Evolutionary conservation across 2,113 vertebrate species (phyloP), one percentile per base, ranked within the genome.

Genomic region (Percopsis transmontana): DNA sequence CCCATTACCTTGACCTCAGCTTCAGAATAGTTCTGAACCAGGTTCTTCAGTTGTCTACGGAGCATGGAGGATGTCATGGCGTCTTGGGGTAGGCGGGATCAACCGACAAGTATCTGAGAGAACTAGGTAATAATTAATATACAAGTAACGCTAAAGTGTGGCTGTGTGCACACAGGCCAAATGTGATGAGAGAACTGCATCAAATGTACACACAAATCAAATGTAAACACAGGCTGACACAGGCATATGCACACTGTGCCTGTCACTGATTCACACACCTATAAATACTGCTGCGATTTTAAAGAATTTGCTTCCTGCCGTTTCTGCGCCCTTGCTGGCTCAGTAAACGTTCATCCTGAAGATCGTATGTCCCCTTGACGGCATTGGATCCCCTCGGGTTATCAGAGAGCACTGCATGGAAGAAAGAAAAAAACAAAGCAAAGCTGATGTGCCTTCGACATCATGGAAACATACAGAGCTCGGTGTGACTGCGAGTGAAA

Each of bases 1-100:
- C 11, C 0, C n/a, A 78, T 76, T 59, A 96, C 95, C 93, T 96
- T 96, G 76, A 96, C 95, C 90, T 96, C 95, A 0, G 95, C 95
- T 85, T 96, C 95, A 9, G 95, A 96, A 78, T 95, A 96, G 88
- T 96, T 96, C 88, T 96, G 95, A 58, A 96, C 94, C 15, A 96
- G 93, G 85, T 96, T 96, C 81, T 96, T 96, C 82, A 96, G 87
- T 76, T 95, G 94, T 12, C 95, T 85, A 15, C 95, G 90, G 18
- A 96, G 88, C 66, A 95, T 95, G 0, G 95, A 96, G 67, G 94
- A 94, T 16, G 95, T 95, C 95, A 96, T 96, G 85, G 70, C 87
- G 77, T 53, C 33, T 1, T 44, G 20, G 48, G 56, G 54, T 27
- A 70, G 61, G 70, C 65, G 47, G 33, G 53, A 60, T 74, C 69